Conservation (phyloP, 1,140 invertebrate genomes). For the Bombus breviceps region DNA sequence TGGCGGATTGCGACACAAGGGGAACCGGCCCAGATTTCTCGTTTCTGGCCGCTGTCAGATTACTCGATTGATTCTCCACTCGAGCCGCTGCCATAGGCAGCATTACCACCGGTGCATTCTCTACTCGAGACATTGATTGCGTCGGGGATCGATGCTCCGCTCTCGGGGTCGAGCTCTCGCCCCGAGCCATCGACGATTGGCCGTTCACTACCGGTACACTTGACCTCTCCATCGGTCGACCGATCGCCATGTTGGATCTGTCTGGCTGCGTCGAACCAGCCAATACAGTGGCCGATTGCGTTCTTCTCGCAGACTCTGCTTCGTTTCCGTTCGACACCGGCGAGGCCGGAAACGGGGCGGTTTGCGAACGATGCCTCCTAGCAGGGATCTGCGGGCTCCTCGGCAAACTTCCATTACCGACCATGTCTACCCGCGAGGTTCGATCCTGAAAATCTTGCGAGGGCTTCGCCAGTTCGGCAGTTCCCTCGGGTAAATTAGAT, state of each 20-base stretch:
- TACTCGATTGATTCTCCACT: slow-evolving; percentile 38
- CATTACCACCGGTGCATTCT: slow-evolving; percentile 33
- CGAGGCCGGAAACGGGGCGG: slow-evolving; percentile 63
- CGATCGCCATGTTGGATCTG: not conserved
- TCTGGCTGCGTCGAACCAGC: slow-evolving; percentile 5
- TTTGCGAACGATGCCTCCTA: slow-evolving; percentile 72
- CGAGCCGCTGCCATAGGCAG: not conserved
- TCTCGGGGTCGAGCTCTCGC: slow-evolving; percentile 21
- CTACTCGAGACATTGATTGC: slow-evolving; percentile 51
- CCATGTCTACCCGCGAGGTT: not conserved
- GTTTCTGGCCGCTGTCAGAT: not conserved
- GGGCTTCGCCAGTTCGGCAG: not conserved
- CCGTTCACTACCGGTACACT: not conserved
- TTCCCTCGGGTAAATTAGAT: not conserved
- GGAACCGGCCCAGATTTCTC: slow-evolving; percentile 25
- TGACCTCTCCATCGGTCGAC: slow-evolving; percentile 30
- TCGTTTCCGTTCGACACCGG: slow-evolving; percentile 58
- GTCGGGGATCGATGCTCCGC: slow-evolving; percentile 38
- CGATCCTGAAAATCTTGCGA: not conserved
- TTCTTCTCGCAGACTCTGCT: slow-evolving; percentile 54
- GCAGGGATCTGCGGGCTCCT: slow-evolving; percentile 72
- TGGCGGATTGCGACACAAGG: slow-evolving; percentile 28
- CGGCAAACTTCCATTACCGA: not conserved
- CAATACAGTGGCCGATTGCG: slow-evolving; percentile 39
- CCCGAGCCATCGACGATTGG: slow-evolving; percentile 20